Base-by-base conservation (phyloP, 2,113 vertebrate genomes). In the Thomomys bottae region DNA sequence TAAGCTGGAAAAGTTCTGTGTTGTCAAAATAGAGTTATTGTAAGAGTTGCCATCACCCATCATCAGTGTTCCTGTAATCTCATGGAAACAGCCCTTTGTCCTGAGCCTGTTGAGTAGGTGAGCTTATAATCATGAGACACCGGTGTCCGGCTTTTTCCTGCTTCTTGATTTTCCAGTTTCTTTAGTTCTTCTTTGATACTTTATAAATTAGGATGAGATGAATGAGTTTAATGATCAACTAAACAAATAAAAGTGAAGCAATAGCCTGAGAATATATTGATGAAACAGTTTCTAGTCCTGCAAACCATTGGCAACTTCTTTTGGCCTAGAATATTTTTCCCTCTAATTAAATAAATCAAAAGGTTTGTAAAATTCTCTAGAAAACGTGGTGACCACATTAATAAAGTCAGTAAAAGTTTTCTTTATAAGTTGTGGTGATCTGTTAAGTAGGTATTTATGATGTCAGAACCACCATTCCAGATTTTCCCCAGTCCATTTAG, bases 401-500 rank as follows among this genome's bases (percentile, higher is more conserved):
- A 93, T 92, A 89, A 95, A 96, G 88, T 42, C 70, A 67, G 92
- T 87, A 94, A 88, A 32, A 38, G 89, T 90, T 94, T 97, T 89
- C 17, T 90, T 97, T 82, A 95, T 94, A 94, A 94, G 82, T 93
- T 96, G 96, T 94, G 92, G 84, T 91, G 87, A 95, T 97, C 95
- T 93, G 92, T 94, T 97, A 8, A 1, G 59, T 67, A 75, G 90
- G 88, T 98, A 97, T 97, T 97, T 97, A 96, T 92, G 87, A 88
- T 96, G 93, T 96, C 94, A 93, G 93, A 90, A 93, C 77, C 94
- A 91, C 97, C 97, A 96, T 97, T 97, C 96, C 96, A 96, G 90
- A 97, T 97, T 97, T 40, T 82, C 64, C 93, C 97, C 80, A 96
- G 97, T 68, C 96, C 96, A 93, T 97, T 98, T 96, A 97, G 94